These are phyloP conservation scores for Theonella swinhoei DNA, from an alignment of 37 sponge, comb jelly and placozoan species.

Conservation along the genomic window DNA sequence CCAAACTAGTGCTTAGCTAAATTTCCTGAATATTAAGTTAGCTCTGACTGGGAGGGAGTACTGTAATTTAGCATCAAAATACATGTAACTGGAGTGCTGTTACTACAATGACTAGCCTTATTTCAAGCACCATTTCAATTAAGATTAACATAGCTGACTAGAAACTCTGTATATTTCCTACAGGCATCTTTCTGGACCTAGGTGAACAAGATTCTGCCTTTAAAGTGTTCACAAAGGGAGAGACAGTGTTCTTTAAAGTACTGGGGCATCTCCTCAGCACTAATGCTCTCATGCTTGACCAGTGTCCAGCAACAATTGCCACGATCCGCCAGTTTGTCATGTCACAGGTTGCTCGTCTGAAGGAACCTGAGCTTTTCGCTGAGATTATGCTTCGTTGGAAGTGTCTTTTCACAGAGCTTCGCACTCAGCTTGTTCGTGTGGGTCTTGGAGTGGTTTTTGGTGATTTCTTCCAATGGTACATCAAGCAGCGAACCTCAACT, in stretches of 20 bases:
- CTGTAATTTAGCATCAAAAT: no score
- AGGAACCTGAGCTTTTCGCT: slow-evolving; percentile 8
- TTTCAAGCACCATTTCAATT: no score
- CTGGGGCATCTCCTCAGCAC: slow-evolving; percentile 19
- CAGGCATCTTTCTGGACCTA: slow-evolving; percentile 28
- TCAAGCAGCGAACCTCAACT: background rate
- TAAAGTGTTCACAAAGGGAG: slow-evolving; percentile 18
- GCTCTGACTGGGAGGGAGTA: no score
- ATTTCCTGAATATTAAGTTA: background rate
- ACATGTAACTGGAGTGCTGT: no score
- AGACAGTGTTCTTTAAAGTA: slow-evolving; percentile 26
- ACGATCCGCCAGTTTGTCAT: slow-evolving; percentile 20
- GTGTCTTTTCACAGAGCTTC: slow-evolving; percentile 29
- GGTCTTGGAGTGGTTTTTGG: slow-evolving; percentile 4
- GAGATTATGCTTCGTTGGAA: slow-evolving; percentile 23
- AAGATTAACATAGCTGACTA: background rate
- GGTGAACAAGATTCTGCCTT: background rate
- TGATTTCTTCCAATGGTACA: slow-evolving; percentile 21
- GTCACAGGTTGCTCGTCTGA: slow-evolving; percentile 5
- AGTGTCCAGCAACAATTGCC: slow-evolving; percentile 35
- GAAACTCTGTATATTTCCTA: background rate
- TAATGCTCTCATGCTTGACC: slow-evolving; percentile 9
- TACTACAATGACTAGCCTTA: no score
- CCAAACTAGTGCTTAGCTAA: background rate
- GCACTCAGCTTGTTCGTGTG: slow-evolving; percentile 1